phyloP scores from a whole-genome alignment of 2,888 invertebrate genomes.

The Theretra japonica region DNA sequence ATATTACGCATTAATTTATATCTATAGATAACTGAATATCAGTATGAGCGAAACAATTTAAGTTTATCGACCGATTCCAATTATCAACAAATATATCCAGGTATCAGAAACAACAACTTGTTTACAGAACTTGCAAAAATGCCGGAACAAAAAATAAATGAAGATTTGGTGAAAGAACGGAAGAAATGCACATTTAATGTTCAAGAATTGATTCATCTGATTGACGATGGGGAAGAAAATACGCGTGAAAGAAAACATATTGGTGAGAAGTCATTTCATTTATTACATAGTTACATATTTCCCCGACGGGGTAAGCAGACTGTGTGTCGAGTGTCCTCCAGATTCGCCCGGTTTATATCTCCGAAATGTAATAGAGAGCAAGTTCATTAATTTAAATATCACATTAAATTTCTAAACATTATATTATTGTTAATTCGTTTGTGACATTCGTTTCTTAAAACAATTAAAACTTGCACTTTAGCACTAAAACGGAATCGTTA shows the following conservation, averaged over 20 bases:
- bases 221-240: constrained; percentile 89
- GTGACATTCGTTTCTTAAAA: no score
- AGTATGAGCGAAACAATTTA: not conserved
- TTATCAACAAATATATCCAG: not conserved
- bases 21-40: constrained; percentile 2
- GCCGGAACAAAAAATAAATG: constrained; percentile 74
- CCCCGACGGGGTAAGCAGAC: no score
- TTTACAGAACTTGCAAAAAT: constrained; percentile 42
- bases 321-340: no score
- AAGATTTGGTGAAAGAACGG: constrained; percentile 88
- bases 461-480: no score
- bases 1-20: not conserved
- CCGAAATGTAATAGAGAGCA: no score
- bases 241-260: constrained; percentile 85
- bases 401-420: no score
- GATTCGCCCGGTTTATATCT: no score
- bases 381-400: no score
- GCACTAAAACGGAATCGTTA: no score
- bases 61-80: not conserved
- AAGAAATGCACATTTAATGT: constrained; percentile 88
- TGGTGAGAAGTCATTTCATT: constrained; percentile 48
- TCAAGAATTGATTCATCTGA: constrained; percentile 88
- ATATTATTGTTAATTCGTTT: no score
- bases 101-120: not conserved
- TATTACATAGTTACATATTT: no score